Evolutionary conservation across 2,888 invertebrate species (phyloP).

Genomic region (Acronicta aceris): DNA sequence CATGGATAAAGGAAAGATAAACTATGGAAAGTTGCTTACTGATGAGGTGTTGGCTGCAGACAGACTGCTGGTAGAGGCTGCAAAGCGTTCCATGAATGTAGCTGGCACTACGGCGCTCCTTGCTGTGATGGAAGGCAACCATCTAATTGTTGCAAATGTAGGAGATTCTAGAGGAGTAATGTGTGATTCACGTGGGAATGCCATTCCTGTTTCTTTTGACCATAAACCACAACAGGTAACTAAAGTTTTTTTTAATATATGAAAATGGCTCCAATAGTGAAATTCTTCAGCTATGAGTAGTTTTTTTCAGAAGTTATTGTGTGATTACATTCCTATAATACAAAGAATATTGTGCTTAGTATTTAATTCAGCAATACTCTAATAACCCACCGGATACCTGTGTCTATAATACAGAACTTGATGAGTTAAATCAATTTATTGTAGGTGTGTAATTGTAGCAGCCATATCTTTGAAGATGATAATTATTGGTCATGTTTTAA

Average conservation of each 20-base stretch:
- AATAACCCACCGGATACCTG: too few relatives aligned
- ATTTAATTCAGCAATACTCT: too few relatives aligned
- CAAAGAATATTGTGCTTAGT: too few relatives aligned
- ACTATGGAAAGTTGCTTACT: constrained; percentile 94
- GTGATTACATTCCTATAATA: too few relatives aligned
- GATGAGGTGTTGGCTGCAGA: constrained; percentile 97
- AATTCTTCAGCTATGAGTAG: too few relatives aligned
- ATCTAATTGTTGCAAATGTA: constrained; percentile 97
- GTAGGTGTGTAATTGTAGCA: too few relatives aligned
- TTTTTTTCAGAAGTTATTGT: too few relatives aligned
- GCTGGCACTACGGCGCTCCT: constrained; percentile 97
- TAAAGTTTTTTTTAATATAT: not conserved
- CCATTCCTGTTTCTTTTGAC: constrained; percentile 97
- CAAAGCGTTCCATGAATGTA: constrained; percentile 93
- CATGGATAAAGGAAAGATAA: constrained; percentile 93
- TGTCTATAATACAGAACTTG: too few relatives aligned
- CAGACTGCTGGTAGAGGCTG: constrained; percentile 93
- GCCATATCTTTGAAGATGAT: too few relatives aligned
- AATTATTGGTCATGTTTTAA: too few relatives aligned
- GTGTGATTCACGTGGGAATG: constrained; percentile 96
- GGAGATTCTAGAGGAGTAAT: constrained; percentile 99
- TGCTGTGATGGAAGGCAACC: constrained; percentile 94
- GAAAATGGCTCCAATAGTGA: not conserved
- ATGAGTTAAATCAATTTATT: too few relatives aligned
- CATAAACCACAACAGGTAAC: constrained; percentile 98